Conservation (phyloP, 2,113 vertebrate genomes). For the Mystacornis crossleyi region DNA sequence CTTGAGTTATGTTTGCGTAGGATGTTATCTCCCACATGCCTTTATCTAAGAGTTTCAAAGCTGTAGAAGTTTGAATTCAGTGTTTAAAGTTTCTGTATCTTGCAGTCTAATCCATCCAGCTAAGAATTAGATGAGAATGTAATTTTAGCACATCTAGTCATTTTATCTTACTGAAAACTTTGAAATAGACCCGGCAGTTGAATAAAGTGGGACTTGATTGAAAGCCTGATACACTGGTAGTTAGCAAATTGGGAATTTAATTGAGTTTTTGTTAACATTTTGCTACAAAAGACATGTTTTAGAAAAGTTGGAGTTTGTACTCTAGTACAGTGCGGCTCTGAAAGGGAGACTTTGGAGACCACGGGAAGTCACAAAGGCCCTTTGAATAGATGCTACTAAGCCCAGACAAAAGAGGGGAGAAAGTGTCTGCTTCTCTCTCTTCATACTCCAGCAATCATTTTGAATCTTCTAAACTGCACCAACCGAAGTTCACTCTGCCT, state of each 20-base stretch:
- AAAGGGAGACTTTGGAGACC: neutral
- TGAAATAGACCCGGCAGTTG: neutral
- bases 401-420: neutral
- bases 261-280: neutral
- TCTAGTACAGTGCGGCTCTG: neutral
- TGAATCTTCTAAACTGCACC: neutral
- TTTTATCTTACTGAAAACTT: conserved; percentile 22
- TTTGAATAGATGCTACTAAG: neutral
- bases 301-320: neutral
- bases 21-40: neutral
- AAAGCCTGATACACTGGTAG: neutral
- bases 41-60: conserved; percentile 38
- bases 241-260: conserved; percentile 29
- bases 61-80: neutral
- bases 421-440: neutral
- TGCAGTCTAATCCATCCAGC: neutral
- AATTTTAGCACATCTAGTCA: neutral
- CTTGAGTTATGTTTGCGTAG: neutral
- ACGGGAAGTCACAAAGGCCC: accelerated
- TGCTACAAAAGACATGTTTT: neutral
- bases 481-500: neutral
- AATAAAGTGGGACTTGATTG: neutral
- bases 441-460: neutral
- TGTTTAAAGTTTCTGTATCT: conserved; percentile 15
- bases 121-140: conserved; percentile 17